A percentile compares a stretch with the other conserved stretches of the same genome.
phyloP scores from a whole-genome alignment of 2,888 invertebrate genomes.

The Microctonus brassicae region DNA sequence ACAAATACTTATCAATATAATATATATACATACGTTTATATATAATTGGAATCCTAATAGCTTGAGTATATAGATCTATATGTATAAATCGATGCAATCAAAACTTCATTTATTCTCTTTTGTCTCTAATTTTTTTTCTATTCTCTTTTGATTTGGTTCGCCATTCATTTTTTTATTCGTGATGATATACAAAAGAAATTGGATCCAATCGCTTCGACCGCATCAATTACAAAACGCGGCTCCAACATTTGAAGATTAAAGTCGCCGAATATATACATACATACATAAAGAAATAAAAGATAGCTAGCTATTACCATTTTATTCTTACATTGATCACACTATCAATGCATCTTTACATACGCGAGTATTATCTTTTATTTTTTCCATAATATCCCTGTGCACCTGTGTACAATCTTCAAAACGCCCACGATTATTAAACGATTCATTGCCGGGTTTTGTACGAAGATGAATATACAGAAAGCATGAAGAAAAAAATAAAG shows the following conservation, averaged over 20 bases:
- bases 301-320: neutral
- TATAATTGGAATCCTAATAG: slow-evolving; percentile 25
- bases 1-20: slow-evolving; percentile 4
- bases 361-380: slow-evolving; percentile 7
- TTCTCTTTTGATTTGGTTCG: slow-evolving; percentile 18
- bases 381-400: neutral
- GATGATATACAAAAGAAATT: slow-evolving; percentile 60
- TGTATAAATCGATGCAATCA: slow-evolving; percentile 15
- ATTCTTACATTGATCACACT: neutral
- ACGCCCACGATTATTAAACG: neutral
- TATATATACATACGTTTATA: too few species aligned
- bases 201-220: slow-evolving; percentile 54
- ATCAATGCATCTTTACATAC: neutral
- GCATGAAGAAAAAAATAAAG: too few species aligned
- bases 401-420: neutral
- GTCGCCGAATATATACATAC: neutral
- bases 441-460: neutral
- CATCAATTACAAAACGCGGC: slow-evolving; percentile 52
- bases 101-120: slow-evolving; percentile 18
- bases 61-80: slow-evolving; percentile 7
- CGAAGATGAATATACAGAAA: slow-evolving; percentile 49
- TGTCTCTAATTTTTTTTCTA: slow-evolving; percentile 17
- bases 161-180: slow-evolving; percentile 45
- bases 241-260: neutral
- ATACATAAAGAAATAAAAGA: neutral